Evolutionary conservation across 2,113 vertebrate genomes (phyloP), one percentile per base, ranked within the genome.

Genomic region (cattle (Bos taurus)): DNA sequence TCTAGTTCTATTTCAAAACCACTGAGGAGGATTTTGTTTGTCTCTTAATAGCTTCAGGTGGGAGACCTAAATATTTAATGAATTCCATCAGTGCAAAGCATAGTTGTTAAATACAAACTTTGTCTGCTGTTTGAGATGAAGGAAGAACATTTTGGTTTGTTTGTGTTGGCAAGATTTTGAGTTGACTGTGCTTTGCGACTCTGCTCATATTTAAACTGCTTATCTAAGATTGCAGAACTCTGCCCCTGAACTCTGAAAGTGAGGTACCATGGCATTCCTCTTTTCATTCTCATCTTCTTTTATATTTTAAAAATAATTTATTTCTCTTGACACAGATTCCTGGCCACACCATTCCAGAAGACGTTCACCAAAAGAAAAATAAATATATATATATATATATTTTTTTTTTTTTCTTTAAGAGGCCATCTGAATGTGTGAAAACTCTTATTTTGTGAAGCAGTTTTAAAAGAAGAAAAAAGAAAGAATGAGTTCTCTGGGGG

Each of bases 241-340:
- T 28, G 7, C 6, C 9, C 23, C 54, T 25, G 77, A 77, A 62
- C 14, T 19, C n/a, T 56, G 28, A 25, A 94, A 40, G 5, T 36
- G 30, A 89, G 60, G 36, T 33, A 15, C 28, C 28, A 12, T 30
- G 28, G 1, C 1, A 60, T 74, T 21, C 81, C 6, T n/a, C 9
- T 11, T 85, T 10, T 93, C 17, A 10, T 57, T 96, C 33, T 50
- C n/a, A 59, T 77, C 48, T 48, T 82, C 16, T 87, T 83, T 62
- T 33, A 19, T 67, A 21, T 57, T 85, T 94, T 14, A 89, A 93
- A 94, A 89, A 83, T 86, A 71, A 96, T 30, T 50, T 82, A 14
- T 96, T 43, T 93, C 14, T 25, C 7, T 77, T 81, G 28, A n/a
- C 62, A 11, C 12, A 67, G 17, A 83, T 54, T 82, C 33, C 19